Evolutionary conservation across 1,140 invertebrate species (phyloP).

Genomic region (roundworm (Caenorhabditis elegans)): WBcel235 BX284603.4:5116001-5116500

Average conservation of each 20-base stretch:
- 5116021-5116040: constrained; percentile 94
- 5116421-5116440: not conserved
- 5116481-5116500: constrained; percentile 35
- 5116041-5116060: constrained; percentile 92
- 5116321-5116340: not conserved
- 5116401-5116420: no score
- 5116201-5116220: constrained; percentile 96
- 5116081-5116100: not conserved
- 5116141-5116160: not conserved
- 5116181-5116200: constrained; percentile 76
- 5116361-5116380: not conserved
- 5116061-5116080: constrained; percentile 85
- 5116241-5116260: constrained; percentile 34
- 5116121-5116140: not conserved
- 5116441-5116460: not conserved
- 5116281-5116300: constrained; percentile 86
- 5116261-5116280: constrained; percentile 78
- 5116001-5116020: constrained; percentile 86
- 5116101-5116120: not conserved
- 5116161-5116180: constrained; percentile 37
- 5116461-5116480: constrained; percentile 21
- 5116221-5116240: constrained; percentile 86
- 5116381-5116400: not conserved
- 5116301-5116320: constrained; percentile 79
- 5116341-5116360: not conserved